phyloP scores from a whole-genome alignment of 2,888 invertebrate genomes.

The Frankliniella fusca region DNA sequence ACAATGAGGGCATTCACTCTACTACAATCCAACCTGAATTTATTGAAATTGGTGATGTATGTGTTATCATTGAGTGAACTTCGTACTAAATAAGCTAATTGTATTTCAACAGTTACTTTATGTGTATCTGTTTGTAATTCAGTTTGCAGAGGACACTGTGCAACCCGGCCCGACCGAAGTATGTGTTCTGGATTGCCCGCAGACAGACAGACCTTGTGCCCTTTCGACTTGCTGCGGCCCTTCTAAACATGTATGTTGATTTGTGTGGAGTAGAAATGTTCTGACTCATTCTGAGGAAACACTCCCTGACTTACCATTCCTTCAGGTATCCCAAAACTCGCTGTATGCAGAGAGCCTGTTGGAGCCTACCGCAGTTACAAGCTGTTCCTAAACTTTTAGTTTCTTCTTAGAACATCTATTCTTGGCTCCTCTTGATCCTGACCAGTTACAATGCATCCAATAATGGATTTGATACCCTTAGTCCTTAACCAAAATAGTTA shows the following conservation, averaged over 20 bases:
- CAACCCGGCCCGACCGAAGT: slow-evolving; percentile 54
- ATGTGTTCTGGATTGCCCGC: slow-evolving; percentile 84
- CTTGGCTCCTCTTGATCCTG: too few relatives aligned
- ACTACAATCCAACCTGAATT: slow-evolving; percentile 99
- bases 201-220: slow-evolving; percentile 75
- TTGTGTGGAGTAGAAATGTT: background rate
- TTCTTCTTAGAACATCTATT: too few relatives aligned
- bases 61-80: slow-evolving; percentile 38
- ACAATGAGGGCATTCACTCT: slow-evolving; percentile 97
- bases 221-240: slow-evolving; percentile 86
- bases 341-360: slow-evolving; percentile 7
- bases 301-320: slow-evolving; percentile 1
- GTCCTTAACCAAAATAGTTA: too few relatives aligned
- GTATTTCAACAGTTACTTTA: slow-evolving; percentile 17
- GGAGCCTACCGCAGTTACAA: background rate
- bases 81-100: slow-evolving; percentile 41
- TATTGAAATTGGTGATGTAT: slow-evolving; percentile 63
- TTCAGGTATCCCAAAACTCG: slow-evolving; percentile 7
- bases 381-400: background rate
- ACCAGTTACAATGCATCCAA: too few relatives aligned
- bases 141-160: slow-evolving; percentile 50
- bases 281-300: background rate
- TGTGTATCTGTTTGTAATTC: slow-evolving; percentile 37
- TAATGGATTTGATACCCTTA: too few relatives aligned
- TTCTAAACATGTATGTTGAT: slow-evolving; percentile 63